These are phyloP conservation scores for Callimico goeldii DNA, from an alignment of 2,797 vertebrate species.

Conservation along the genomic window DNA sequence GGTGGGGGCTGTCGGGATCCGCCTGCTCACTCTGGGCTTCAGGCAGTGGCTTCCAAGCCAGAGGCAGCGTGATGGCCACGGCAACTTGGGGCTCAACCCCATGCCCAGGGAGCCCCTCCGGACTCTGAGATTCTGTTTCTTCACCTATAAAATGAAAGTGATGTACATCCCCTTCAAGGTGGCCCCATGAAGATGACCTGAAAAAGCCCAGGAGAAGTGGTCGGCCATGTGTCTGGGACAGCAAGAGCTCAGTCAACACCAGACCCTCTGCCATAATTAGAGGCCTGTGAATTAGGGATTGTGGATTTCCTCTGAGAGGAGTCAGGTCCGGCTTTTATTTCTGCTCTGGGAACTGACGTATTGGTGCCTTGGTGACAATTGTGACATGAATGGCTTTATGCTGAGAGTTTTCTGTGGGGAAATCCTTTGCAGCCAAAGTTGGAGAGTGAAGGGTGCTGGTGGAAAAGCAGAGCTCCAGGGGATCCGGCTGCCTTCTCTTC, in stretches of 20 bases:
- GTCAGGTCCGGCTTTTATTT: neutral
- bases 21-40: neutral
- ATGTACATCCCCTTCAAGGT: rapidly evolving
- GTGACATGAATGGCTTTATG: neutral
- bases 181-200: neutral
- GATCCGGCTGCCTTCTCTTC: neutral
- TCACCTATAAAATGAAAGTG: neutral
- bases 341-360: neutral
- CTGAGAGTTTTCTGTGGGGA: neutral
- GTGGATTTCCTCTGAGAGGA: rapidly evolving
- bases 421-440: neutral
- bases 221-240: neutral
- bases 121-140: neutral
- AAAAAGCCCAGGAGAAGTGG: neutral
- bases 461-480: neutral
- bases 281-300: neutral
- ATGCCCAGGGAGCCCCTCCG: rapidly evolving
- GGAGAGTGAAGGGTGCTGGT: neutral
- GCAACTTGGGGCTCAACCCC: neutral
- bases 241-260: neutral
- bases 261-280: too few relatives aligned
- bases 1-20: neutral
- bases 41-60: neutral
- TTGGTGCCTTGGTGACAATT: neutral
- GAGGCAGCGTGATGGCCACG: neutral